Conservation (phyloP, 2,113 vertebrate genomes). For the Megaceryle maxima region DNA sequence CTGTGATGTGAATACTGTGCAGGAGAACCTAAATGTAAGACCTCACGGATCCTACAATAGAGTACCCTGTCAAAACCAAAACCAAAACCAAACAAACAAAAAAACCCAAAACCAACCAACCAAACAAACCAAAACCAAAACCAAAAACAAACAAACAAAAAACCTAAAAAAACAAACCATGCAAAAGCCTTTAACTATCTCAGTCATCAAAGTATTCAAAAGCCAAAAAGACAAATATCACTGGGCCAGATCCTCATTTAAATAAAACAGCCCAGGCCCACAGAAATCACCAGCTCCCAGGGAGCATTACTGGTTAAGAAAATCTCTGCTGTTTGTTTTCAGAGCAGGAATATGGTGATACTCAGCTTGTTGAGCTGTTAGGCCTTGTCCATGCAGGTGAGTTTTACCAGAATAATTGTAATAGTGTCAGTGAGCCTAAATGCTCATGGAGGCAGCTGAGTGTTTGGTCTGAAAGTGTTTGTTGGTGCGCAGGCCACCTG, state of each 20-base stretch:
- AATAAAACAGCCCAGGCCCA: background rate
- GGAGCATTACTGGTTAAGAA: background rate
- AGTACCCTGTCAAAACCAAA: background rate
- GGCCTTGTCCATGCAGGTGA: background rate
- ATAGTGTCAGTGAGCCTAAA: background rate
- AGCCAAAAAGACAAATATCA: background rate
- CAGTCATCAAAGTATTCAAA: background rate
- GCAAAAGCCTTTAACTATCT: background rate
- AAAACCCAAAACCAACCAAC: background rate
- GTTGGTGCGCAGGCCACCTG: background rate
- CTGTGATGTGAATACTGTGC: background rate
- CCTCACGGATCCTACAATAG: background rate
- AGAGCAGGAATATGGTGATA: background rate
- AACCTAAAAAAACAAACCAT: background rate
- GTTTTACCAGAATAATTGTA: background rate
- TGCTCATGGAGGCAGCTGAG: background rate
- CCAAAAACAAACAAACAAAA: background rate
- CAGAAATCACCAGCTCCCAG: background rate
- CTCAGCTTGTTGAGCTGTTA: background rate
- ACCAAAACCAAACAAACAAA: no score
- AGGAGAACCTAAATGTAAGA: slow-evolving; percentile 31
- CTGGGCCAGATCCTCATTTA: background rate
- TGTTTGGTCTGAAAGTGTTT: background rate
- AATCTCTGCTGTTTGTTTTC: background rate
- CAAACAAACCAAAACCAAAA: background rate